Base-by-base conservation (phyloP, 1,140 invertebrate genomes). In the Physella acuta region DNA sequence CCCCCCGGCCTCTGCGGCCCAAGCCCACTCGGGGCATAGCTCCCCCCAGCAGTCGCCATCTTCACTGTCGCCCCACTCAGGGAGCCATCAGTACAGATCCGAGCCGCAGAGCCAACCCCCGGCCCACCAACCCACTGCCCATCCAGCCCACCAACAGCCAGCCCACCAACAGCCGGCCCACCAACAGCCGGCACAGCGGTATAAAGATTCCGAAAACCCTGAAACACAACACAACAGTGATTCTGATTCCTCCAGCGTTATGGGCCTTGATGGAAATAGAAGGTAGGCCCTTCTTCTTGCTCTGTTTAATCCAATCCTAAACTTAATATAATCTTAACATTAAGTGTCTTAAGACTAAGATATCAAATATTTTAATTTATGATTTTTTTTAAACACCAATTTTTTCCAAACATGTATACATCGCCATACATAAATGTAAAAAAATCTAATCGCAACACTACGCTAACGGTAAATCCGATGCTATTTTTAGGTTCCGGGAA, bases 401-500 rank as follows among this genome's bases (percentile, higher is more conserved):
- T 14, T n/a, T 8, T n/a, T n/a, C 8, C 26, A 8, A 55, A 55
- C 53, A 55, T 14, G 53, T 14, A 28, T 5, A 24, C 17, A 28
- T 55, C 8, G 44, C 44, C 11, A 49, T 14, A 49, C 11, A 11
- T 49, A 14, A 11, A n/a, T n/a, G n/a, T n/a, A n/a, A n/a, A n/a
- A n/a, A n/a, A n/a, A n/a, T n/a, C n/a, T n/a, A n/a, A n/a, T n/a
- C n/a, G n/a, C n/a, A n/a, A n/a, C n/a, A n/a, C n/a, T n/a, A n/a
- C n/a, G n/a, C n/a, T n/a, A n/a, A n/a, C n/a, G n/a, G n/a, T n/a
- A n/a, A n/a, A n/a, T n/a, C n/a, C n/a, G n/a, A n/a, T n/a, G n/a
- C n/a, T 44, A 3, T 20, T 66, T 28, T 30, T 56, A 68, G 66
- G 60, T 60, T 97, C 81, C 88, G 95, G 1, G 95, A 97, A 81